phyloP scores from a whole-genome alignment of 2,888 invertebrate species.

The Nomada ferruginata region DNA sequence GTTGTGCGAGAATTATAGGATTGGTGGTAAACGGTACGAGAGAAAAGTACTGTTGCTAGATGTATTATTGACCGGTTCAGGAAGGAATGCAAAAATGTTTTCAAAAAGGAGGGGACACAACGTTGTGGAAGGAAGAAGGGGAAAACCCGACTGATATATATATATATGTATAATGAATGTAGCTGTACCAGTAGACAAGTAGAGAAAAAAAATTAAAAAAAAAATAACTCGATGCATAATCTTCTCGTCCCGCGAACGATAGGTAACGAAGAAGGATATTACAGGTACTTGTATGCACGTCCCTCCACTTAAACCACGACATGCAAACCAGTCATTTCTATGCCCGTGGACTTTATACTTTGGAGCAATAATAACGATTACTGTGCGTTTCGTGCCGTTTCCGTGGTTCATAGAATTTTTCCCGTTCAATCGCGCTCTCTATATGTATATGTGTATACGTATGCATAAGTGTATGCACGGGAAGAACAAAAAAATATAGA shows the following conservation, averaged over 20 bases:
- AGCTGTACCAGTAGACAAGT: not conserved
- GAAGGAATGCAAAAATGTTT: slow-evolving; percentile 25
- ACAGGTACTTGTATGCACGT: slow-evolving; percentile 67
- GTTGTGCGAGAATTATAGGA: slow-evolving; percentile 56
- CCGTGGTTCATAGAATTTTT: slow-evolving; percentile 16
- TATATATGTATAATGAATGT: slow-evolving; percentile 19
- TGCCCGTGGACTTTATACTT: slow-evolving; percentile 55
- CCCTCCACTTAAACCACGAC: slow-evolving; percentile 68
- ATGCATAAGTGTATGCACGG: not conserved
- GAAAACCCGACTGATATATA: slow-evolving; percentile 4
- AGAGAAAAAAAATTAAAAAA: slow-evolving; percentile 9
- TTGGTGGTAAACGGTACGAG: slow-evolving; percentile 18
- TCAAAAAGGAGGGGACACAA: not conserved
- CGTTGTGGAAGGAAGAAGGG: not conserved
- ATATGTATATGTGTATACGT: not conserved
- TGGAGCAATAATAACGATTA: slow-evolving; percentile 35
- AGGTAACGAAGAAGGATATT: slow-evolving; percentile 54
- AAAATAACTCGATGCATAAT: slow-evolving; percentile 39
- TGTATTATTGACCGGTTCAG: slow-evolving; percentile 3
- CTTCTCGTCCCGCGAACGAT: slow-evolving; percentile 38
- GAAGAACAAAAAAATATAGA: not conserved
- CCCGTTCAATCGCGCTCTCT: slow-evolving; percentile 25
- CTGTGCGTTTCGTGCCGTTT: slow-evolving; percentile 29
- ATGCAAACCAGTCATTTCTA: slow-evolving; percentile 70
- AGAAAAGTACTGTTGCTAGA: slow-evolving; percentile 25